Evolutionary conservation across 2,113 vertebrate genomes (phyloP).

Genomic region (Nycticryphes semicollaris): DNA sequence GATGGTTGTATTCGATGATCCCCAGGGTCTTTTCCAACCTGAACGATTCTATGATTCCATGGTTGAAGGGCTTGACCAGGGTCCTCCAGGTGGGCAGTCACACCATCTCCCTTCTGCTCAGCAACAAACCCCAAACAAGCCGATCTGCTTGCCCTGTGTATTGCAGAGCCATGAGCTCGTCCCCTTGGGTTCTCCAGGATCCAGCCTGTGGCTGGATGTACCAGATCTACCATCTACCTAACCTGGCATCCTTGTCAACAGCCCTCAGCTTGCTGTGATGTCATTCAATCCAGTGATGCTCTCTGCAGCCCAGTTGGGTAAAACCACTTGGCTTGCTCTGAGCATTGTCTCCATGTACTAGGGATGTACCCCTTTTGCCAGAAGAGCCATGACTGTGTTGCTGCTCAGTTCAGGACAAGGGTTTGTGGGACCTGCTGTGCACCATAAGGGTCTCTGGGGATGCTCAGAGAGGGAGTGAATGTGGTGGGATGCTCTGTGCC

Average conservation of each 20-base stretch:
- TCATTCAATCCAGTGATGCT: not conserved
- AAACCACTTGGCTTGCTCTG: not conserved
- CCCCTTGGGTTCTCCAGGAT: not conserved
- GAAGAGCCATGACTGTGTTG: not conserved
- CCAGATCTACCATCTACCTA: too few species aligned
- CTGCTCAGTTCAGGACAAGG: not conserved
- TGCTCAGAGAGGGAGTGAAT: not conserved
- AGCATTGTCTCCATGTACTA: fast-evolving
- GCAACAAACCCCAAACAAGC: not conserved
- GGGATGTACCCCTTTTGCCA: not conserved
- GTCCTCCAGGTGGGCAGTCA: not conserved
- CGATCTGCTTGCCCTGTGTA: not conserved
- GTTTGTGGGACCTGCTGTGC: not conserved
- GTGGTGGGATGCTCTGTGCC: not conserved
- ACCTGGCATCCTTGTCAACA: fast-evolving
- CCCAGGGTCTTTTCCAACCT: too few species aligned
- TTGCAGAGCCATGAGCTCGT: not conserved
- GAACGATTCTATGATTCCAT: too few species aligned
- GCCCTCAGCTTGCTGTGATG: not conserved
- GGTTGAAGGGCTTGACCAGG: not conserved
- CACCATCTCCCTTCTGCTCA: not conserved
- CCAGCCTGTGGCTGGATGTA: fast-evolving
- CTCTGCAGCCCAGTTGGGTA: fast-evolving
- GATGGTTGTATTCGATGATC: too few species aligned
- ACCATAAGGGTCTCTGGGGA: not conserved